Evolutionary conservation across 2,797 vertebrate genomes (phyloP), one percentile per base, ranked within the genome.

Genomic region (Anguilla pacifica): DNA sequence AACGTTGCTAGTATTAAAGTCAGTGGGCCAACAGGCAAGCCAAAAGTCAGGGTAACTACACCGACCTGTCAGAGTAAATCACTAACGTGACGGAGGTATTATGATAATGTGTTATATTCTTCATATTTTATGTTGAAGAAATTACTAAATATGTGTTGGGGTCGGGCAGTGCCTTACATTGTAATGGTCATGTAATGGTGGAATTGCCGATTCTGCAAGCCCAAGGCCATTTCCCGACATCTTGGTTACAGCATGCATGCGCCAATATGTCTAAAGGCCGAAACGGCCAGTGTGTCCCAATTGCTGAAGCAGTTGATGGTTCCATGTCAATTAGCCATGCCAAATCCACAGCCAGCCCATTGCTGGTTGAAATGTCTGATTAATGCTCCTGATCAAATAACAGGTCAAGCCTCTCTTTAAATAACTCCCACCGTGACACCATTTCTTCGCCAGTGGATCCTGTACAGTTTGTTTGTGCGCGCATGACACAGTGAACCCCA

Each of bases 371-470:
- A 89, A 92, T 90, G 88, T 85, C 89, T 90, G 88, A 92, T 91
- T 90, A 83, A 91, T 91, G 83, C 43, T 85, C 31, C 5, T 64
- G 89, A 90, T 92, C 90, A 87, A 84, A 89, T 93, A 93, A 91
- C 91, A 90, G 90, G 90, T 91, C 91, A 91, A 87, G 55, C 89
- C 57, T 70, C 19, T 87, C 91, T 92, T 91, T 88, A 91, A 92
- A 91, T 92, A 91, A 67, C 84, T n/a, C 11, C 59, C 15, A 25
- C 15, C 7, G 59, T 89, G 90, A 89, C 85, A 81, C 85, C 88
- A 31, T 85, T 61, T 83, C 84, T 86, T 39, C n/a, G 72, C 84
- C 70, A 86, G 85, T 61, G 81, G 85, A 86, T 87, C 85, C 87
- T 59, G 82, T 77, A 57, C n/a, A 19, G 84, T 77, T 57, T 4